Base-by-base conservation (phyloP, 1,140 invertebrate genomes). In the Hycleus phaleratus region DNA sequence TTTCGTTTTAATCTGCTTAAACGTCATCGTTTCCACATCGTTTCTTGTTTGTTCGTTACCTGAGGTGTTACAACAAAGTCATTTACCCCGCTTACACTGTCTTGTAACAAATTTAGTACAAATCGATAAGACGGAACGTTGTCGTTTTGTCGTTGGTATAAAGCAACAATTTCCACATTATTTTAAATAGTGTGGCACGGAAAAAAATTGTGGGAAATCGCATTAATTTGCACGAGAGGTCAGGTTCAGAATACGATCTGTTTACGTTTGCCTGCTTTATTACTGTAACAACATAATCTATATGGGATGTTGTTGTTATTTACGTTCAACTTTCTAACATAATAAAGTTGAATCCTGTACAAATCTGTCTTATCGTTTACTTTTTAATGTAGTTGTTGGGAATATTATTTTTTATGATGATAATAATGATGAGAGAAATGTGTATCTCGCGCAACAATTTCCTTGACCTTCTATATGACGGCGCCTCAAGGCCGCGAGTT, bases 391-490 rank as follows among this genome's bases (percentile, higher is more conserved):
- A 18, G 18, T 18, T 18, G 18, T 18, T 18, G 18, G 18, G 18
- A 18, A 18, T 1, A 18, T 18, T 18, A 18, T 18, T 18, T 18
- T 18, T 18, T 18, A 18, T 18, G 18, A 18, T 18, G 32, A 5
- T 32, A 32, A 32, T 32, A 7, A 32, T 32, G 18, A 18, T 32
- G 32, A 7, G 32, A 42, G 49, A 53, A 53, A 53, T 32, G 32
- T 43, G 40, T 53, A 53, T 53, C 51, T 53, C 51, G 46, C 60
- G 56, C 58, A 64, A 64, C 57, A 61, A 57, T 64, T 64, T 64
- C 59, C 62, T 64, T 64, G 62, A 64, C 62, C 62, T 64, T 64
- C 50, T 52, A 46, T 7, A 32, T 58, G 56, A 48, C 60, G 59
- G 48, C 47, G 45, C 58, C 54, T 54, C 58, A 66, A 64, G 62